Base-by-base conservation (phyloP, 2,113 vertebrate genomes). In the Spilogale gracilis region DNA sequence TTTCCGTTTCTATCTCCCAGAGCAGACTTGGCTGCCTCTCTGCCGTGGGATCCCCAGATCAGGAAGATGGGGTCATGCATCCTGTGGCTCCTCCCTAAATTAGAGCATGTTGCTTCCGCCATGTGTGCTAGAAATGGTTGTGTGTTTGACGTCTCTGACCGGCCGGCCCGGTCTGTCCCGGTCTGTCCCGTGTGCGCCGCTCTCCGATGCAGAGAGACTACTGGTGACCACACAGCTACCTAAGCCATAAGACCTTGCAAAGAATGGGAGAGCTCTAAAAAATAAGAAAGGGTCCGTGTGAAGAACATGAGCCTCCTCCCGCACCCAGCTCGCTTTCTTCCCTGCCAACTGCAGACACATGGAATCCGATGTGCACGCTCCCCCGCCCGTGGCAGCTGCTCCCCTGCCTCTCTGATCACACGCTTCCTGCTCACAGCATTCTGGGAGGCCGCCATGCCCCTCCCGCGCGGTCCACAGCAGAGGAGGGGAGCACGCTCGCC, bases 311-410 rank as follows among this genome's bases (percentile, higher is more conserved):
- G 79, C 52, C 45, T 54, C 25, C 25, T 58, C 78, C 67, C 60
- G 38, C 30, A 6, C 32, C 30, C 9, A 9, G 60, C 54, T 48
- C 16, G 20, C 67, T 92, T 30, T 76, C 74, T 48, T 38, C 56
- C 50, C 50, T 0, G 10, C 54, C 30, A 12, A 54, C 1, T 45
- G 54, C 4, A 7, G 9, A 10, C 5, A 3, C 5, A 0, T 18
- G 56, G 13, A 27, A 27, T 71, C 76, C 61, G 52, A 25, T 25
- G 25, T 1, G 1, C 69, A 4, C 0, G 23, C 63, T 73, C 61
- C 38, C 45, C 56, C 7, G 14, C 79, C 11, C 60, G 56, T 60
- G 25, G 92, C 56, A 32, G 61, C 86, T 52, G 89, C 94, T 38
- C 25, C 14, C 54, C 12, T 18, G n/a, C 60, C 82, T 43, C 27